Conservation (phyloP, 2,888 invertebrate genomes). For the Liopterus haemorrhoidalis region DNA sequence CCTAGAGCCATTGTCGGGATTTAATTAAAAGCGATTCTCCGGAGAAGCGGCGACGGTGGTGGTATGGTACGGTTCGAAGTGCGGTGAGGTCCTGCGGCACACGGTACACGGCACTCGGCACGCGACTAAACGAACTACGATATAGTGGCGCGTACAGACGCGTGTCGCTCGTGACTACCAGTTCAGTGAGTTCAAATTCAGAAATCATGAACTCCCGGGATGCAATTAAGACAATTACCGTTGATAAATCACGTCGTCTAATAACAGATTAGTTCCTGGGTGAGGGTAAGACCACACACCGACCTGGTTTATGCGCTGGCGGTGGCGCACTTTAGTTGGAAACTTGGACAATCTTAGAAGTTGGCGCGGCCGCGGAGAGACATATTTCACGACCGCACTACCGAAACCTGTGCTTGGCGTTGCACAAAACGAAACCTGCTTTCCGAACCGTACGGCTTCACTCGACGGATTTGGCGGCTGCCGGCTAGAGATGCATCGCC, state of each 20-base stretch:
- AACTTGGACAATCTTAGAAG: conserved; percentile 41
- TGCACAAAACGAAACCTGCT: conserved; percentile 31
- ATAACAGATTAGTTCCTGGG: conserved; percentile 43
- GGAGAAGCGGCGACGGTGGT: too few relatives aligned
- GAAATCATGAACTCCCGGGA: conserved; percentile 30
- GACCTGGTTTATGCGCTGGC: conserved; percentile 33
- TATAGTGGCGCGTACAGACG: conserved; percentile 2
- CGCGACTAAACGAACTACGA: too few relatives aligned
- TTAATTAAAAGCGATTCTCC: conserved; percentile 16
- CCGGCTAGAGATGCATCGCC: conserved; percentile 8
- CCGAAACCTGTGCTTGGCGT: conserved; percentile 31
- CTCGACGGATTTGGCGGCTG: conserved; percentile 27
- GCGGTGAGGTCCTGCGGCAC: too few relatives aligned
- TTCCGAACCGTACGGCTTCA: conserved; percentile 34
- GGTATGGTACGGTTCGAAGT: too few relatives aligned
- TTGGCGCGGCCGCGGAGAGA: conserved; percentile 40
- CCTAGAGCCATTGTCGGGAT: conserved; percentile 10
- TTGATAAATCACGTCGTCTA: conserved; percentile 44
- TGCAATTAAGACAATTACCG: conserved; percentile 43
- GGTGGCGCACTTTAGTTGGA: conserved; percentile 32
- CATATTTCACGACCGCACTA: conserved; percentile 41
- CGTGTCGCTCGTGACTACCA: conserved; percentile 12
- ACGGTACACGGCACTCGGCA: too few relatives aligned
- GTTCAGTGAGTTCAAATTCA: conserved; percentile 24
- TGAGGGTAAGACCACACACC: conserved; percentile 35